Evolutionary conservation across 1,140 invertebrate genomes (phyloP), one percentile per base, ranked within the genome.

Genomic region (Drosophila obscura): DNA sequence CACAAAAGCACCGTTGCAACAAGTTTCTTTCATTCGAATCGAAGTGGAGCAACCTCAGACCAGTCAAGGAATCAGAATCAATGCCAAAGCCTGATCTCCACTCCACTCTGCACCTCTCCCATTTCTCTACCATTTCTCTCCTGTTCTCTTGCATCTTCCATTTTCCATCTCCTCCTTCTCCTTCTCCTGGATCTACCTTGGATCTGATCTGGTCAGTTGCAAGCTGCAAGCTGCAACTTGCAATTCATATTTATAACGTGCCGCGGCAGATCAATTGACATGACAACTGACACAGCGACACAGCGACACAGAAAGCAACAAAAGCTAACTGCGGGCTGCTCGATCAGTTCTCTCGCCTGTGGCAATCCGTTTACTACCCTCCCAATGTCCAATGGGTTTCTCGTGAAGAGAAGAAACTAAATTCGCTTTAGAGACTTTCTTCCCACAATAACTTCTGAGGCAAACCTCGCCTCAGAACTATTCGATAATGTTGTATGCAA

Each of bases 1-100:
- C 68, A 61, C 49, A 74, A 82, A 39, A 84, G 80, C 61, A 84
- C 80, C 80, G 80, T 83, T 83, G 80, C 80, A 83, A 68, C 77
- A 7, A 75, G 77, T 65, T 76, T 50, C 45, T 66, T 43, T 51
- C 58, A 52, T 48, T 53, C 69, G 56, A 67, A 62, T 31, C 68
- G 57, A 84, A 78, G 82, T 84, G 60, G 80, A 84, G 80, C 80
- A 84, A 43, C 72, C 46, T 44, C 31, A 13, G 24, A 41, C 39
- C 52, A 50, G 43, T 75, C 60, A 73, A 84, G 76, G 81, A 82
- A 66, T 31, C 24, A 13, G 26, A 66, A 60, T 60, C 58, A 39
- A 49, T 49, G 61, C 26, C 45, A 24, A 19, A 49, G 26, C 35
- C 51, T 9, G 31, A 9, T 31, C 31, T 9, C 8, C 31, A 9